Base-by-base conservation (phyloP, 2,113 vertebrate genomes). In the Stercorarius parasiticus region DNA sequence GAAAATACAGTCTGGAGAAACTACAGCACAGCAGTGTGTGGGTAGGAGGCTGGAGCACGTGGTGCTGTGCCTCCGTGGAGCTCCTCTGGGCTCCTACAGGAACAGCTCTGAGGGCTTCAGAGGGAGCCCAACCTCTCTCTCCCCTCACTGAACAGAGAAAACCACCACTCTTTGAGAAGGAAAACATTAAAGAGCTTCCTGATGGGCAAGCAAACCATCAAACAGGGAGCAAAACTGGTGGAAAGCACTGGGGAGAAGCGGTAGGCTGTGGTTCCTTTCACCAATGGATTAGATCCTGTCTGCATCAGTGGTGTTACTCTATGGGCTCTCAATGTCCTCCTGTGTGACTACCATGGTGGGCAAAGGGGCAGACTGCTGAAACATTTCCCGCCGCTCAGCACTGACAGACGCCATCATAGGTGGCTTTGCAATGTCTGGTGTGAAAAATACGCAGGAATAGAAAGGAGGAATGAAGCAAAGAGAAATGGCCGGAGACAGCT, bases 241-340 rank as follows among this genome's bases (percentile, higher is more conserved):
- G 59, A 59, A 65, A 77, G 36, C 1, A 1, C 27, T 40, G 27
- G 47, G 76, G 36, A 43, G 20, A 61, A 72, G 58, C 4, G 5
- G 10, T 7, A 25, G 58, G 38, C 19, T 32, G 29, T 32, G 34
- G 9, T 49, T 55, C 20, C 10, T 84, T 70, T 52, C 53, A 38
- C 22, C 0, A 0, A 9, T 5, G 12, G 58, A n/a, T 86, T 38
- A 30, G 53, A 38, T 52, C 26, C 45, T 45, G 45, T 9, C 45
- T 45, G 45, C 45, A 18, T 45, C 9, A 18, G 18, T 45, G 45
- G 45, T 45, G 43, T 45, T 26, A 13, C 34, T 6, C 6, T 15
- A 19, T 8, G 34, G 49, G 30, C 21, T 10, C 26, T 56, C 1
- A 0, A 6, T 10, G 22, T 64, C 47, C 64, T 40, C 32, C 50